A percentile compares a stretch with the other conserved stretches of the same genome.
Conservation (phyloP, 92 coral and sea anemone genomes). For the Pocillopora meandrina region DNA sequence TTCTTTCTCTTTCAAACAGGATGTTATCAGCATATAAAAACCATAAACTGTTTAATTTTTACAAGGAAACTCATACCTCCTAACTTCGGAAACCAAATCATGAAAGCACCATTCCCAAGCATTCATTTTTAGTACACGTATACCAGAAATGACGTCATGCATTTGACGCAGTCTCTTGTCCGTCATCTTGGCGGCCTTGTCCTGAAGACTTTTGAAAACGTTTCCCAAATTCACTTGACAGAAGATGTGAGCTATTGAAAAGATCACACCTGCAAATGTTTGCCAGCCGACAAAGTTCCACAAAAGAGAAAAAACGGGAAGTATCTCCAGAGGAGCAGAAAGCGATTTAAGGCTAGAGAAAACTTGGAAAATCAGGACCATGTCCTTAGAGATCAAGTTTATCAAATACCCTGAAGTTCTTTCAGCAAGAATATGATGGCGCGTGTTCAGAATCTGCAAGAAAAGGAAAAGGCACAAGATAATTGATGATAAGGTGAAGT, state of each 20-base stretch:
- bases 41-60: neutral
- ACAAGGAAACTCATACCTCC: neutral
- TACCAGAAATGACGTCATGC: conserved; percentile 27
- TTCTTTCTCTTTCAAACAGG: too few species aligned
- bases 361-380: conserved; percentile 11
- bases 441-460: conserved; percentile 7
- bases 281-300: conserved; percentile 12
- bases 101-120: conserved; percentile 22
- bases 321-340: neutral
- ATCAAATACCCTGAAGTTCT: conserved; percentile 35
- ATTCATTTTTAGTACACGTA: conserved; percentile 18
- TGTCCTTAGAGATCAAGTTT: conserved; percentile 48
- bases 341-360: conserved; percentile 9
- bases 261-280: conserved; percentile 2
- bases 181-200: neutral
- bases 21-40: too few species aligned
- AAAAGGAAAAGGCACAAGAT: neutral
- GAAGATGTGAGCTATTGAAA: neutral
- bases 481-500: neutral
- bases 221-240: neutral
- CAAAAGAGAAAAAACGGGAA: neutral
- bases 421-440: neutral
- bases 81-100: neutral
- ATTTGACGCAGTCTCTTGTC: conserved; percentile 1
- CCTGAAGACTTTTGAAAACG: neutral